Evolutionary conservation across 2,113 vertebrate species (phyloP).

Genomic region (Illadopsis cleaveri): DNA sequence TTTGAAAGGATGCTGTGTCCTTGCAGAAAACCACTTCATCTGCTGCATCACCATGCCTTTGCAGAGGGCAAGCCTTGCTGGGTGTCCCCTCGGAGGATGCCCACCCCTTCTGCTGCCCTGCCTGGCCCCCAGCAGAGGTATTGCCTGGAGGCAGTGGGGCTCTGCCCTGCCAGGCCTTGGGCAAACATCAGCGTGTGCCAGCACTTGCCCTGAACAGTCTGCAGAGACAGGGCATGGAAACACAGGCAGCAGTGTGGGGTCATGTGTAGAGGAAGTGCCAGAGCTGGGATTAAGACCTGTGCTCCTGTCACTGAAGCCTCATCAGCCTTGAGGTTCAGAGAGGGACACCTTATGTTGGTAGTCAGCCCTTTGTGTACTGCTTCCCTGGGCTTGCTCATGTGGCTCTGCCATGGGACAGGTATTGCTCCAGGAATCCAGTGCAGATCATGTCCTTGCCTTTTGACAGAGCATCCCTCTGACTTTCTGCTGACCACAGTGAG

Average conservation of each 20-base stretch:
- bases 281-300: neutral
- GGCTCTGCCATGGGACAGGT: neutral
- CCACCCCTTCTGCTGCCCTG: neutral
- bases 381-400: rapidly evolving
- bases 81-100: neutral
- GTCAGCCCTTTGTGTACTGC: neutral
- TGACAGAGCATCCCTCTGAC: neutral
- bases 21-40: slow-evolving; percentile 55
- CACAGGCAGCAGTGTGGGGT: neutral
- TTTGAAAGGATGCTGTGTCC: slow-evolving; percentile 64
- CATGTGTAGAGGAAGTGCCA: neutral
- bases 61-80: neutral
- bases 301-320: neutral
- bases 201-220: neutral
- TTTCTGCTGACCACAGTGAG: neutral
- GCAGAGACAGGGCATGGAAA: neutral
- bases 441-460: neutral
- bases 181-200: neutral
- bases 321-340: neutral
- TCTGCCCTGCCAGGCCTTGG: neutral
- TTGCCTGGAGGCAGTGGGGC: neutral
- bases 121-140: neutral
- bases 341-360: neutral
- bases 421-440: neutral
- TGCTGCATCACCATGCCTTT: slow-evolving; percentile 12